Conservation (phyloP, 2,113 vertebrate genomes). For the Spheniscus mendiculus region DNA sequence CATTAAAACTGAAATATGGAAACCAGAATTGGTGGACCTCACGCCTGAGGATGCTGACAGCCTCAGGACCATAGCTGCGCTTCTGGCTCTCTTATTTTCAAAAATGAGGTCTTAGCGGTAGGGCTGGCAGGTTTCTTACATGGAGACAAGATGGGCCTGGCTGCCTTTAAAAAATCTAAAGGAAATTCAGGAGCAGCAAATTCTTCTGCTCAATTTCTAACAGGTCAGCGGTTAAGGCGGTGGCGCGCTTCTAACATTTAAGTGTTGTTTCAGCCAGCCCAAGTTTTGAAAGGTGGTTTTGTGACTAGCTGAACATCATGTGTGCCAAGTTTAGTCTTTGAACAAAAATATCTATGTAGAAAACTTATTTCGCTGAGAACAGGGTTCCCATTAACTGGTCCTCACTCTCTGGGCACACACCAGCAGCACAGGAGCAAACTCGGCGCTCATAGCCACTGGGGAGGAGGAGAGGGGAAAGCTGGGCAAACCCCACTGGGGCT, state of each 20-base stretch:
- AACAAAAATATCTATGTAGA: not conserved
- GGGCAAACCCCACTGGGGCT: not conserved
- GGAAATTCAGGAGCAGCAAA: constrained; percentile 12
- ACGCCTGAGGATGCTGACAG: not conserved
- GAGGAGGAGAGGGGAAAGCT: not conserved
- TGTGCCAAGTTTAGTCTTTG: not conserved
- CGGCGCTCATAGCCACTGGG: rapidly evolving
- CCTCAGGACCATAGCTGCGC: not conserved
- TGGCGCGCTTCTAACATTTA: not conserved
- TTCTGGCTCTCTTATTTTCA: not conserved
- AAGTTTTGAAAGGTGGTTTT: constrained; percentile 39
- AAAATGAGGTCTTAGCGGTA: not conserved
- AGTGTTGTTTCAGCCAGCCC: constrained; percentile 22
- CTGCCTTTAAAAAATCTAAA: not conserved
- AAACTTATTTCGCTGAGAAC: not conserved
- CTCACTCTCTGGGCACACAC: rapidly evolving
- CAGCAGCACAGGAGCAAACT: not conserved
- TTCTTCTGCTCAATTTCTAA: not conserved
- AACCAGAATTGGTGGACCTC: not conserved
- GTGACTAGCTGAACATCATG: not conserved
- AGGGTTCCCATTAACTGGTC: not conserved
- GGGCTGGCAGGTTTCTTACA: not conserved
- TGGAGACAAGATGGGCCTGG: not conserved
- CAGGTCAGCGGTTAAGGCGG: constrained; percentile 10
- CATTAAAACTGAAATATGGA: not conserved